Percentiles rank a stretch among this genome's conserved stretches.
Evolutionary conservation across 2,888 invertebrate genomes (phyloP).

Genomic region (Sarcophaga caerulescens): DNA sequence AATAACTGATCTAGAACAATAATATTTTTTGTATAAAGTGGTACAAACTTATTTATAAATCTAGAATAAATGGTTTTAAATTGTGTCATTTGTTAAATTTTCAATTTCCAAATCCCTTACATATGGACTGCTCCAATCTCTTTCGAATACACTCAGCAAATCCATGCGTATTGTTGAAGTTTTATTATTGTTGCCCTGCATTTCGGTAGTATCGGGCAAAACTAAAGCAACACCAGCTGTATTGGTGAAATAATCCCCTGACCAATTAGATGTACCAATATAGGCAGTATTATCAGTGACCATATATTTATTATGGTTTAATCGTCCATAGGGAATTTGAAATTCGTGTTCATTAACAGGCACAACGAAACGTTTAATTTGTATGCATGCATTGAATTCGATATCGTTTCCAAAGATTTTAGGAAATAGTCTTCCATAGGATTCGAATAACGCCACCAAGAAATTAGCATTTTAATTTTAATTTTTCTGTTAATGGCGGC

Average conservation of each 20-base stretch:
- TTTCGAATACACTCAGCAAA: constrained; percentile 89
- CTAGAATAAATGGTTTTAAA: too few relatives aligned
- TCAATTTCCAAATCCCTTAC: constrained; percentile 83
- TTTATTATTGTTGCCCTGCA: constrained; percentile 75
- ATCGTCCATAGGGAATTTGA: constrained; percentile 93
- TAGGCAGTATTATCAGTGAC: constrained; percentile 96
- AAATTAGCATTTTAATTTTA: constrained; percentile 90
- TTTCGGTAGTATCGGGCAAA: constrained; percentile 81
- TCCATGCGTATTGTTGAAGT: constrained; percentile 84
- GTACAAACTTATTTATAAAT: too few relatives aligned
- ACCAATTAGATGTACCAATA: constrained; percentile 99
- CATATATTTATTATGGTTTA: constrained; percentile 99
- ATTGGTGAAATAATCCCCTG: constrained; percentile 95
- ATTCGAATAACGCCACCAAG: constrained; percentile 93
- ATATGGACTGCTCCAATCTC: constrained; percentile 96
- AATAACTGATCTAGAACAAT: too few relatives aligned
- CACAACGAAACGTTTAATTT: constrained; percentile 93
- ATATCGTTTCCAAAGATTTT: constrained; percentile 87
- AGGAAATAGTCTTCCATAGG: constrained; percentile 90
- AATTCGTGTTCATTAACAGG: constrained; percentile 89
- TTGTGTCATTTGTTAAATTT: not conserved
- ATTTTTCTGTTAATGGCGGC: constrained; percentile 92
- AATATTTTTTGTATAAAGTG: too few relatives aligned
- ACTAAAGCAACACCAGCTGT: constrained; percentile 94
- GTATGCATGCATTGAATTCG: constrained; percentile 85